A percentile compares a stretch with the other conserved stretches of the same genome.
phyloP scores from a whole-genome alignment of 2,797 vertebrate species.

The Peromyscus eremicus region DNA sequence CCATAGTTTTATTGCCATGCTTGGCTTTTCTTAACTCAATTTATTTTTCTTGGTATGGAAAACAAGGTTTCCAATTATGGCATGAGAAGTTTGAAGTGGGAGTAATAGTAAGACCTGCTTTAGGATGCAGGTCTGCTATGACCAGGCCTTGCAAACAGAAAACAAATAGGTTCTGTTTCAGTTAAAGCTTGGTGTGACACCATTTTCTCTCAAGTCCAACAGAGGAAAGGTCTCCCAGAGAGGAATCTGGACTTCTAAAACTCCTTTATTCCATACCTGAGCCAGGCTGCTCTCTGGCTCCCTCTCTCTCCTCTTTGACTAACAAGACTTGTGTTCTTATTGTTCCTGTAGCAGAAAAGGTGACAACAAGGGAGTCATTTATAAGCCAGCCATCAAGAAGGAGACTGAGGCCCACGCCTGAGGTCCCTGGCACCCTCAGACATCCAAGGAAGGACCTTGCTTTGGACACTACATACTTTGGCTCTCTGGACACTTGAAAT shows the following conservation, averaged over 20 bases:
- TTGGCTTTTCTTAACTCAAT: conserved; percentile 15
- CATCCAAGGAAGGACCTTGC: conserved; percentile 61
- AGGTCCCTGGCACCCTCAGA: conserved; percentile 40
- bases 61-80: background rate
- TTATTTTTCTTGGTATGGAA: conserved; percentile 24
- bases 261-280: background rate
- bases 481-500: conserved; percentile 57
- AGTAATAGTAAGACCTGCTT: background rate
- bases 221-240: background rate
- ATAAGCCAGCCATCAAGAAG: conserved; percentile 85
- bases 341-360: conserved; percentile 87
- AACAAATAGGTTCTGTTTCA: background rate
- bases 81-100: conserved; percentile 20
- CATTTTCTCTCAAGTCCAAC: background rate
- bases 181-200: background rate
- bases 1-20: background rate
- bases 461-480: conserved; percentile 3
- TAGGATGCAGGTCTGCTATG: background rate
- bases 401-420: conserved; percentile 90
- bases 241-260: background rate
- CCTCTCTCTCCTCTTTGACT: conserved; percentile 46
- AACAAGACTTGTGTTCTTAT: conserved; percentile 68
- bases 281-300: background rate
- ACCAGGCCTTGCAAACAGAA: background rate
- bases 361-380: conserved; percentile 86